Evolutionary conservation across 1,140 invertebrate species (phyloP).

Genomic region (Papilio glaucus): DNA sequence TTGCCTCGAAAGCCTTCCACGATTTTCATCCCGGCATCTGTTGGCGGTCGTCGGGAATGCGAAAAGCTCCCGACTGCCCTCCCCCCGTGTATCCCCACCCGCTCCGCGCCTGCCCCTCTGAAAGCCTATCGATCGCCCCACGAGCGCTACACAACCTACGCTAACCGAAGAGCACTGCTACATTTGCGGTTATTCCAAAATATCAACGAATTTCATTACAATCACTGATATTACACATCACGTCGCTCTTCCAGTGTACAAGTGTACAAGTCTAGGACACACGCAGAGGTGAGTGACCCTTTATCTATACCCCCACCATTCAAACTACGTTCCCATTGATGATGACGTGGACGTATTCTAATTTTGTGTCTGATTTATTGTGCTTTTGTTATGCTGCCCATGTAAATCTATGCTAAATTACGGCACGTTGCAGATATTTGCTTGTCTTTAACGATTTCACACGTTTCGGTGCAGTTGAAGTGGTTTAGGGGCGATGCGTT

Average conservation of each 20-base stretch:
- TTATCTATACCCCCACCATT: constrained; percentile 46
- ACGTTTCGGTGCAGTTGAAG: constrained; percentile 23
- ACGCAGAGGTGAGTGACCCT: constrained; percentile 56
- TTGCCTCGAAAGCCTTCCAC: constrained; percentile 52
- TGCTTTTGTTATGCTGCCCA: not conserved
- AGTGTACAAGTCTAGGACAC: constrained; percentile 31
- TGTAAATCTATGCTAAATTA: not conserved
- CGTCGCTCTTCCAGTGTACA: constrained; percentile 29
- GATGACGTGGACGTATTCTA: constrained; percentile 57
- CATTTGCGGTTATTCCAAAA: constrained; percentile 54
- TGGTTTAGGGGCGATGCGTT: constrained; percentile 21
- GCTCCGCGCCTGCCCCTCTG: constrained; percentile 44
- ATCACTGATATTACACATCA: constrained; percentile 51
- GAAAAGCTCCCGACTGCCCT: constrained; percentile 43
- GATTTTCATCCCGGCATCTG: constrained; percentile 63
- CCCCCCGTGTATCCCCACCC: constrained; percentile 43
- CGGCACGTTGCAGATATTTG: not conserved
- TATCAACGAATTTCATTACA: constrained; percentile 47
- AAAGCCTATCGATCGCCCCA: constrained; percentile 71
- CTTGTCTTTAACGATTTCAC: not conserved
- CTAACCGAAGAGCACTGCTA: constrained; percentile 68
- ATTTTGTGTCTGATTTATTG: constrained; percentile 42
- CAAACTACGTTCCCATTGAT: constrained; percentile 47
- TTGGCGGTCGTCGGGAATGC: constrained; percentile 55
- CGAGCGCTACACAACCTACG: constrained; percentile 70